A percentile compares a stretch with the other conserved stretches of the same genome.
Conservation (phyloP, 2,113 vertebrate genomes). For the Pyrgilauda ruficollis region DNA sequence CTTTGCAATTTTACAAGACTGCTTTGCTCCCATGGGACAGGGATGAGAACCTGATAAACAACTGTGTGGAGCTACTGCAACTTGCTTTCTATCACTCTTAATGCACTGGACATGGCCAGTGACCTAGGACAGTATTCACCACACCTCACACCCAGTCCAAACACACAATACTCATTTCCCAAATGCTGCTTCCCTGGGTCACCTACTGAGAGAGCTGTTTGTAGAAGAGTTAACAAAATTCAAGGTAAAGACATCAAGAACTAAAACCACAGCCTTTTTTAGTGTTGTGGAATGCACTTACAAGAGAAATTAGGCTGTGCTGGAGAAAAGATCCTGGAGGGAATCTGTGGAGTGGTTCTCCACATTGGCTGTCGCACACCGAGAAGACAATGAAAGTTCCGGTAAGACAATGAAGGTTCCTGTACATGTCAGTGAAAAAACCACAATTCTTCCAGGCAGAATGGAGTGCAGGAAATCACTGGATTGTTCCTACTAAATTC, state of each 20-base stretch:
- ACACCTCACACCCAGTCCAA: background rate
- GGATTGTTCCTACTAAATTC: background rate
- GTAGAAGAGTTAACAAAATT: background rate
- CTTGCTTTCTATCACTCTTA: background rate
- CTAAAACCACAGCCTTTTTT: rapidly evolving
- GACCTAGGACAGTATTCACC: background rate
- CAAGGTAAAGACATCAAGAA: background rate
- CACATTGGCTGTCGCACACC: background rate
- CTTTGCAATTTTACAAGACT: background rate
- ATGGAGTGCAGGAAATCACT: background rate
- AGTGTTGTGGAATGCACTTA: background rate
- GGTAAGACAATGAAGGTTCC: background rate
- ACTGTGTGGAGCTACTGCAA: background rate
- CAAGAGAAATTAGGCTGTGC: background rate
- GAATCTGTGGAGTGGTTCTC: background rate
- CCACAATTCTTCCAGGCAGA: background rate
- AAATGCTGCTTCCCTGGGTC: background rate
- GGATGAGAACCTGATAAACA: background rate
- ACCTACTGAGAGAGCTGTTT: background rate
- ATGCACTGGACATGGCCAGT: background rate
- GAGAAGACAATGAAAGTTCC: background rate
- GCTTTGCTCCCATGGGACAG: background rate
- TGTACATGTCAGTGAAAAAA: background rate
- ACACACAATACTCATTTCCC: background rate
- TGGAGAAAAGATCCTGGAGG: background rate